A percentile compares a stretch with the other conserved stretches of the same genome.
These are phyloP conservation scores for Botia kubotai DNA, from an alignment of 2,797 vertebrate species.

Conservation along the genomic window DNA sequence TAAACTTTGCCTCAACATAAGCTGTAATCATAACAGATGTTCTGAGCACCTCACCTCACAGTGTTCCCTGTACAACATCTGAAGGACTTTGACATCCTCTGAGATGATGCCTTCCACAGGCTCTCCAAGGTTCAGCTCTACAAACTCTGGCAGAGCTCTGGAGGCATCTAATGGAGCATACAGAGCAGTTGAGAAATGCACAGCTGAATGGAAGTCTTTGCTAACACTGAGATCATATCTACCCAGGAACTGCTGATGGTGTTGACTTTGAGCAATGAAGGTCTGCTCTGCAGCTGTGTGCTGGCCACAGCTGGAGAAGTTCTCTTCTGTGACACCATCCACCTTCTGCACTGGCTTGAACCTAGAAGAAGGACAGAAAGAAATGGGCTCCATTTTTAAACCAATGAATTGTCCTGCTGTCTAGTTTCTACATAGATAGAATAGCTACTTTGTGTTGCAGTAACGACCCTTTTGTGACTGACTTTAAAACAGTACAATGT, in stretches of 20 bases:
- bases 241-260: slow-evolving; percentile 98
- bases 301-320: slow-evolving; percentile 78
- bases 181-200: neutral
- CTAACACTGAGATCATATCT: slow-evolving; percentile 34
- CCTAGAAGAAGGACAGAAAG: slow-evolving; percentile 69
- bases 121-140: slow-evolving; percentile 84
- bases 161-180: slow-evolving; percentile 79
- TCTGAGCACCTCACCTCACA: slow-evolving; percentile 85
- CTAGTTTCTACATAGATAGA: too few species aligned
- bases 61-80: slow-evolving; percentile 92
- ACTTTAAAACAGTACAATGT: too few species aligned
- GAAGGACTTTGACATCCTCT: slow-evolving; percentile 89
- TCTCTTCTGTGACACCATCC: slow-evolving; percentile 84
- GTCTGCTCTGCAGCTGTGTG: slow-evolving; percentile 88
- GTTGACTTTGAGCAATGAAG: slow-evolving; percentile 92
- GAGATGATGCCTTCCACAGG: slow-evolving; percentile 81
- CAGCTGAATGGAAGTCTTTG: neutral
- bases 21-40: neutral
- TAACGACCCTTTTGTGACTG: too few species aligned
- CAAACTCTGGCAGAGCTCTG: slow-evolving; percentile 92
- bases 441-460: too few species aligned
- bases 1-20: neutral
- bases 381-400: neutral
- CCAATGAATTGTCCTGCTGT: too few species aligned
- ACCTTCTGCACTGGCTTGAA: slow-evolving; percentile 93